Evolutionary conservation across 2,113 vertebrate genomes (phyloP).

Genomic region (Python bivittatus): DNA sequence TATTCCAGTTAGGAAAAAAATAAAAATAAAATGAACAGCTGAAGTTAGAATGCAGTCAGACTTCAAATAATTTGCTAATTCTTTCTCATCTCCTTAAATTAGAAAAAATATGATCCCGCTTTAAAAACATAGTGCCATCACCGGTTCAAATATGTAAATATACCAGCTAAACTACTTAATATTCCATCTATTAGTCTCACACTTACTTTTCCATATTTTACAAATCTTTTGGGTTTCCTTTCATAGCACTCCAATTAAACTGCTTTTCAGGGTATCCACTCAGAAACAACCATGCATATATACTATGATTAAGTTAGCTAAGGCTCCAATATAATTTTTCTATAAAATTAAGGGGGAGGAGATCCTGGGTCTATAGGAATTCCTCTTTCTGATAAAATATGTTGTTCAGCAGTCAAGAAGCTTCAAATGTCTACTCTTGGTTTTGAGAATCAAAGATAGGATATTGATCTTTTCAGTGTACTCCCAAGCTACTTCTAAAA

Average conservation of each 20-base stretch:
- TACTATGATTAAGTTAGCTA: background rate
- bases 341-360: background rate
- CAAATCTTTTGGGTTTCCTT: background rate
- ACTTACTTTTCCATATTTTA: background rate
- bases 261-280: background rate
- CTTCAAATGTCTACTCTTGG: background rate
- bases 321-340: background rate
- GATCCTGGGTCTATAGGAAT: background rate
- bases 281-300: background rate
- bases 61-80: background rate
- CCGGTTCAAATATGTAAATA: background rate
- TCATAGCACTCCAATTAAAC: background rate
- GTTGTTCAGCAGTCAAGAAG: background rate
- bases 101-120: background rate
- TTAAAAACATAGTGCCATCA: background rate
- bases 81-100: background rate
- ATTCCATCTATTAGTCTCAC: background rate
- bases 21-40: slow-evolving; percentile 63
- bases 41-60: slow-evolving; percentile 48
- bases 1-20: slow-evolving; percentile 34
- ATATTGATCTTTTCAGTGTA: background rate
- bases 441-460: background rate
- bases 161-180: background rate
- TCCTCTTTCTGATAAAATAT: background rate
- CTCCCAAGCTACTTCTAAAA: no score